Percentiles rank a stretch among this genome's conserved stretches.
These are phyloP conservation scores for Rhinopomastus cyanomelas DNA, from an alignment of 2,113 vertebrate genomes.

Conservation along the genomic window DNA sequence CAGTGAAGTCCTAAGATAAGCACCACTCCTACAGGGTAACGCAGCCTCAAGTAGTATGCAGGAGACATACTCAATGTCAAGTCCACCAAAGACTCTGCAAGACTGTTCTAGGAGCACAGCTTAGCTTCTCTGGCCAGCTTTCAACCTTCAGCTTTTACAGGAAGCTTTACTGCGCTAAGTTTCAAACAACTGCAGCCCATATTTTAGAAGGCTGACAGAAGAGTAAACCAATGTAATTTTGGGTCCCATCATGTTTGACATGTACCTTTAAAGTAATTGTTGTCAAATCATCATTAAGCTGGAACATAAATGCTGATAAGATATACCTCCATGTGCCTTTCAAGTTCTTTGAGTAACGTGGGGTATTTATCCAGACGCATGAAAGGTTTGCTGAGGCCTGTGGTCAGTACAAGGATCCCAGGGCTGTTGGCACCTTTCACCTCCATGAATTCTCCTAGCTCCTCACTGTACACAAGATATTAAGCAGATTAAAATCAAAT, in stretches of 20 bases:
- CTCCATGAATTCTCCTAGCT: conserved; percentile 97
- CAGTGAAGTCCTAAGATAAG: background rate
- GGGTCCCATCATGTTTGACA: conserved; percentile 49
- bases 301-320: conserved; percentile 65
- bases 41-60: background rate
- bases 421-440: conserved; percentile 88
- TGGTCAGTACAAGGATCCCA: conserved; percentile 94
- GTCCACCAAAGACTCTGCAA: background rate
- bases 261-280: conserved; percentile 66
- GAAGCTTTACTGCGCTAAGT: background rate
- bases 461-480: conserved; percentile 79
- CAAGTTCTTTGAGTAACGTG: conserved; percentile 94
- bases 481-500: background rate
- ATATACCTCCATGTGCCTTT: conserved; percentile 98
- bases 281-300: conserved; percentile 64
- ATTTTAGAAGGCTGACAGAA: background rate
- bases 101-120: background rate
- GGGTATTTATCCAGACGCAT: conserved; percentile 99
- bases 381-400: conserved; percentile 98
- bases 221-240: conserved; percentile 10
- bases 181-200: background rate
- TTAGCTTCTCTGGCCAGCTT: background rate
- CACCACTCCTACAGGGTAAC: background rate
- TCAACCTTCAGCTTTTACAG: background rate
- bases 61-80: background rate